Base-by-base conservation (phyloP, 2,888 invertebrate species). In the Aricia artaxerxes region DNA sequence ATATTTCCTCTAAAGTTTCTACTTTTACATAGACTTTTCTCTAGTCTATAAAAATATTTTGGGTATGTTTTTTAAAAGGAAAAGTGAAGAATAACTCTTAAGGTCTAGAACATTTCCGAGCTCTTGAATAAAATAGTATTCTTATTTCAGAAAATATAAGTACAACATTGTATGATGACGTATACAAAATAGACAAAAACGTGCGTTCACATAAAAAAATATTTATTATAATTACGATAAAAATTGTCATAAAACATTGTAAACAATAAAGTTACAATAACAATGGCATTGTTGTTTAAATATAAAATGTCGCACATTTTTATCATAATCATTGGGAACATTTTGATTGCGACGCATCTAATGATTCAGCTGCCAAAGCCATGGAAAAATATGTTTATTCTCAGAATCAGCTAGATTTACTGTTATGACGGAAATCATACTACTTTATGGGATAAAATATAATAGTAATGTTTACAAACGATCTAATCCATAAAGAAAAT, bases 241-340 rank as follows among this genome's bases (percentile, higher is more conserved):
- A 75, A 44, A 49, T 75, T 24, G 49, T 31, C 75, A 75, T 49
- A 49, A 31, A 24, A 75, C 75, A 75, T 75, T 49, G 38, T 75
- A 49, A 75, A 49, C 44, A 44, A 73, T 73, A 73, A 73, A 40
- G 73, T 5, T 73, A 73, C 73, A 73, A 16, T 24, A 73, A 75
- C 75, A 75, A 75, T 49, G 75, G 75, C 75, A 49, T 75, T 75
- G 75, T 75, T 75, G 24, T 69, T 69, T 38, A 69, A 38, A 69
- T 35, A 69, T 75, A 24, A 75, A 75, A 49, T 44, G 75, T 75
- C 75, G 24, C 75, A 75, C 24, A 75, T 49, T 49, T 75, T 75
- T 75, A 75, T 75, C 49, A 44, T 49, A 4, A 75, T 31, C 35
- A 38, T 69, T 35, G 69, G 35, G 35, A 69, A 61, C 24, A 61